Conservation (phyloP, 2,797 vertebrate genomes). For the Pelobates cultripes region DNA sequence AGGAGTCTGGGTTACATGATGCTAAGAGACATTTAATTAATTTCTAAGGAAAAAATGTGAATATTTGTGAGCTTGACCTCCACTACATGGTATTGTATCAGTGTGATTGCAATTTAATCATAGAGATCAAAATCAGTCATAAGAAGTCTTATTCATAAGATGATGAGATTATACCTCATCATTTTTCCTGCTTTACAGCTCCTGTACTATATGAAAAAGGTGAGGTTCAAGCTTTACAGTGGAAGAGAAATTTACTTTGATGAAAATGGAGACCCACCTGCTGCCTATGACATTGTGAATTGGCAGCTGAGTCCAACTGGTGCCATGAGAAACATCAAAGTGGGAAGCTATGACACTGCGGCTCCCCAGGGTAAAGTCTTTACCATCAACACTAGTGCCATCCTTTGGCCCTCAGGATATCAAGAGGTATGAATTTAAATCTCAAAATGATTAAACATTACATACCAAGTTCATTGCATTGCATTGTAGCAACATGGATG, state of each 20-base stretch:
- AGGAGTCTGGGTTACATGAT: too few relatives aligned
- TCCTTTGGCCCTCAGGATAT: neutral
- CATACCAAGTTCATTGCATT: neutral
- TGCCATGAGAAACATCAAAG: slow-evolving; percentile 10
- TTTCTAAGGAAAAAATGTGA: too few relatives aligned
- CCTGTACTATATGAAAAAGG: slow-evolving; percentile 31
- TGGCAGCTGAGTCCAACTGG: slow-evolving; percentile 23
- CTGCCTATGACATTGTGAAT: slow-evolving; percentile 36
- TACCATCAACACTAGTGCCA: neutral
- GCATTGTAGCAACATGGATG: too few relatives aligned
- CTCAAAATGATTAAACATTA: neutral
- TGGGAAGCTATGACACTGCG: slow-evolving; percentile 36
- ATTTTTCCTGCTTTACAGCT: neutral
- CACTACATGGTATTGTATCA: too few relatives aligned
- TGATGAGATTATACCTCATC: too few relatives aligned
- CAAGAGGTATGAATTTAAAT: too few relatives aligned
- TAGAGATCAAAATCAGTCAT: too few relatives aligned
- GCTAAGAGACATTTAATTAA: too few relatives aligned
- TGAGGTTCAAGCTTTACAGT: neutral
- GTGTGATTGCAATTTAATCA: too few relatives aligned
- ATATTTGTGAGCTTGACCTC: too few relatives aligned
- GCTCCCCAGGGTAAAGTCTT: neutral
- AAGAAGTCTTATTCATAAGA: too few relatives aligned
- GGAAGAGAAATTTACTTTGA: slow-evolving; percentile 31
- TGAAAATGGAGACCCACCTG: neutral